phyloP scores from a whole-genome alignment of 2,113 vertebrate genomes.

The Melanerpes aurifrons region DNA sequence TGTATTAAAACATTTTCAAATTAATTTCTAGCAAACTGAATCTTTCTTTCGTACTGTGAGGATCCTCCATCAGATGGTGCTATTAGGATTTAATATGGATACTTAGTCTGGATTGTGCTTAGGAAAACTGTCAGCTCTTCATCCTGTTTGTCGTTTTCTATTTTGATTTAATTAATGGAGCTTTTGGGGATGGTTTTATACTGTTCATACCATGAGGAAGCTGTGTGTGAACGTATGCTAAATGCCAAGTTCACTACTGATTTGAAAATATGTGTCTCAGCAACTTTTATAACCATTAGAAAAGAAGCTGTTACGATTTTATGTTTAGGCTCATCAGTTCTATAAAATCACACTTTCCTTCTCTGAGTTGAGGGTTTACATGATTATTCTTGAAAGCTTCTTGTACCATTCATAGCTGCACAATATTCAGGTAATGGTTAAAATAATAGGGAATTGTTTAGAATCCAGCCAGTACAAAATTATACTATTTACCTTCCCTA shows the following conservation, averaged over 20 bases:
- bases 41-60: background rate
- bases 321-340: background rate
- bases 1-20: background rate
- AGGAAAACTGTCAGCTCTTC: background rate
- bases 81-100: constrained; percentile 49
- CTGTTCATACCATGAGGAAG: background rate
- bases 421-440: background rate
- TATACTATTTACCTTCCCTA: background rate
- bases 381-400: background rate
- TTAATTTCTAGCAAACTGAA: background rate
- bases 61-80: constrained; percentile 62
- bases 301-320: background rate
- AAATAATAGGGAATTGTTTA: background rate
- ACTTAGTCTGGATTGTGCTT: background rate
- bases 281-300: background rate
- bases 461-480: background rate
- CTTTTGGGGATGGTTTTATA: background rate
- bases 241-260: background rate
- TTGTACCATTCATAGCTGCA: background rate
- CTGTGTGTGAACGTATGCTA: background rate
- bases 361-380: background rate
- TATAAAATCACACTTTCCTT: background rate
- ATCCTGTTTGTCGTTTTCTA: background rate
- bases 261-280: background rate
- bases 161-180: background rate